Conservation (phyloP, 2,888 invertebrate genomes). For the Apamea sordens region DNA sequence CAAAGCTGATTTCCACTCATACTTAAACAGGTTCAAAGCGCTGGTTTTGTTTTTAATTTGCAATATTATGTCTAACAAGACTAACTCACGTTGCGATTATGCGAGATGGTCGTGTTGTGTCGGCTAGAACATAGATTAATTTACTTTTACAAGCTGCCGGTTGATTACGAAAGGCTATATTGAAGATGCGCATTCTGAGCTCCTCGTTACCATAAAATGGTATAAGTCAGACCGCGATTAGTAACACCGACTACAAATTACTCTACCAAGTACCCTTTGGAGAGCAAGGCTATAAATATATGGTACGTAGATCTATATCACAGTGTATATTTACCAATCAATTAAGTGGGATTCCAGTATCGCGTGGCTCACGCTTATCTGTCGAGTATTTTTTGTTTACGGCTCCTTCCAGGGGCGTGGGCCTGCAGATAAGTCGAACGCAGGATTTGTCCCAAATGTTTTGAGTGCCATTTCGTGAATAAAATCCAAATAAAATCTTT, state of each 20-base stretch:
- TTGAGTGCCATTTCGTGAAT: slow-evolving; percentile 38
- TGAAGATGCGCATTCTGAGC: slow-evolving; percentile 61
- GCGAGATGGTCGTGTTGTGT: slow-evolving; percentile 42
- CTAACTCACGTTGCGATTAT: slow-evolving; percentile 19
- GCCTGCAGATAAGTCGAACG: slow-evolving; percentile 56
- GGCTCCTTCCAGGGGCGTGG: slow-evolving; percentile 57
- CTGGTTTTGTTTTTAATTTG: slow-evolving; percentile 45
- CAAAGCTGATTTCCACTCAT: slow-evolving; percentile 49
- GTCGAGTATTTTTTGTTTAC: slow-evolving; percentile 63
- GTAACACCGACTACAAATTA: slow-evolving; percentile 17
- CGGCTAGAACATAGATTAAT: slow-evolving; percentile 69
- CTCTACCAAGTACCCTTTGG: slow-evolving; percentile 6
- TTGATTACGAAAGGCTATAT: slow-evolving; percentile 72
- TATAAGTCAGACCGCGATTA: slow-evolving; percentile 16
- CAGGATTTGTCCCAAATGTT: slow-evolving; percentile 55
- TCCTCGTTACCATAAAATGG: slow-evolving; percentile 18
- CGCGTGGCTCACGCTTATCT: slow-evolving; percentile 66
- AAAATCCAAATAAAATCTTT: slow-evolving; percentile 37
- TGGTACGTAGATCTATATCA: slow-evolving; percentile 14
- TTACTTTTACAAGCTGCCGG: slow-evolving; percentile 75
- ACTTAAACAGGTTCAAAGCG: slow-evolving; percentile 47
- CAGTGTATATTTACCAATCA: slow-evolving; percentile 56
- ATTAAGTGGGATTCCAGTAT: slow-evolving; percentile 56
- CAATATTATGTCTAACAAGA: slow-evolving; percentile 26
- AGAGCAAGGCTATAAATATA: slow-evolving; percentile 11